Conservation (phyloP, 2,888 invertebrate genomes). For the Stenoptilia bipunctidactyla region DNA sequence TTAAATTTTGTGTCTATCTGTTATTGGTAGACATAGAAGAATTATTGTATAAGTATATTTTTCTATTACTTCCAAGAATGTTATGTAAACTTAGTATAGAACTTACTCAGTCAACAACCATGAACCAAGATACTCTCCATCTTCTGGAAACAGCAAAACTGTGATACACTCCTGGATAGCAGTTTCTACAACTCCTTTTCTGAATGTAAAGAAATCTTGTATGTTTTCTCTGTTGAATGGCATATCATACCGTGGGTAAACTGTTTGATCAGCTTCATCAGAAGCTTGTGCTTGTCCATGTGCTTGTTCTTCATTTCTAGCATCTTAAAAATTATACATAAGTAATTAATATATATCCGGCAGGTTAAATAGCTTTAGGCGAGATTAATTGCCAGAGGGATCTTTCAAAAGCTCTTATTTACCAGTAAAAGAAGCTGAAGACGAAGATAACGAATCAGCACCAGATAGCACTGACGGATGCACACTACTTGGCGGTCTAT, state of each 20-base stretch:
- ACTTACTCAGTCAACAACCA: slow-evolving; percentile 88
- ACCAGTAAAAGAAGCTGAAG: slow-evolving; percentile 57
- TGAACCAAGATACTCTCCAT: slow-evolving; percentile 79
- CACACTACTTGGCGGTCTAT: slow-evolving; percentile 29
- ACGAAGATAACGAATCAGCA: slow-evolving; percentile 55
- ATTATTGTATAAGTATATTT: too few relatives aligned
- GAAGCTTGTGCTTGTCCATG: slow-evolving; percentile 27
- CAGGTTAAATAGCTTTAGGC: too few relatives aligned
- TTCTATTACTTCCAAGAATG: too few relatives aligned
- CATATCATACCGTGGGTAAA: slow-evolving; percentile 54
- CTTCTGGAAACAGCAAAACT: slow-evolving; percentile 74
- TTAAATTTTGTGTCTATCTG: too few relatives aligned
- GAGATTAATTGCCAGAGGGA: too few relatives aligned
- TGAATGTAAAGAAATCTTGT: slow-evolving; percentile 78
- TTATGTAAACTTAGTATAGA: too few relatives aligned
- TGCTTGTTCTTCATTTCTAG: slow-evolving; percentile 33
- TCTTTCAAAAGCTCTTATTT: slow-evolving; percentile 6
- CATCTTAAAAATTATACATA: slow-evolving; percentile 37
- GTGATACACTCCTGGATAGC: slow-evolving; percentile 80
- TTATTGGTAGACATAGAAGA: too few relatives aligned
- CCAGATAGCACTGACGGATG: slow-evolving; percentile 59
- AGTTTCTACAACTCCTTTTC: slow-evolving; percentile 79
- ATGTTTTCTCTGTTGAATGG: slow-evolving; percentile 71
- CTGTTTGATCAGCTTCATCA: slow-evolving; percentile 32
- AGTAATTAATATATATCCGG: too few relatives aligned